Percentiles rank a stretch among this genome's conserved stretches.
These are phyloP conservation scores for Diaphora mendica DNA, from an alignment of 2,888 invertebrate species.

Conservation along the genomic window DNA sequence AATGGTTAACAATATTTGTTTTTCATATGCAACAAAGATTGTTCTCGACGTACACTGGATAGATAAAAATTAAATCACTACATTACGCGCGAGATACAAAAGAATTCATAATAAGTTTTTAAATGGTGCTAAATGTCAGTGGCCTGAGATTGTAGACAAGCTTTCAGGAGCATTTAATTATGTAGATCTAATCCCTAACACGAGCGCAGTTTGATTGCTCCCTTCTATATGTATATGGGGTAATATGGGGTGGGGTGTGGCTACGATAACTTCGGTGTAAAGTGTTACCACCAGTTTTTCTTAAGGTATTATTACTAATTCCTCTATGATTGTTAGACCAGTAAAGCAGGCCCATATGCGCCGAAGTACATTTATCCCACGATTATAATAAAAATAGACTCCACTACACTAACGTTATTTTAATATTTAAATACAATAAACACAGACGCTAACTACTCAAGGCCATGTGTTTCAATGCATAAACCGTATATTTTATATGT, in stretches of 20 bases:
- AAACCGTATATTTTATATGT: background rate
- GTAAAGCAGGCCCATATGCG: no score
- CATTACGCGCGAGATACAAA: background rate
- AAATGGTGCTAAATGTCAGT: background rate
- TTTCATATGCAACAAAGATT: constrained; percentile 6
- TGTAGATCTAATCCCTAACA: background rate
- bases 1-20: constrained; percentile 1
- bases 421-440: background rate
- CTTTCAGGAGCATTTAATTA: background rate
- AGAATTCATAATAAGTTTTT: background rate
- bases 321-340: no score
- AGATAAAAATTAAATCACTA: background rate
- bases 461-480: background rate
- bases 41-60: background rate
- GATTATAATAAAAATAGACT: background rate
- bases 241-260: no score
- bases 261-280: no score
- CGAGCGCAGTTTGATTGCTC: no score
- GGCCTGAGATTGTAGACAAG: background rate
- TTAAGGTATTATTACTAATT: no score
- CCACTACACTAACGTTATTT: background rate
- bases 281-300: no score
- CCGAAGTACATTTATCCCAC: no score
- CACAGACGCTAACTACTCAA: background rate
- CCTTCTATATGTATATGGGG: no score